phyloP scores from a whole-genome alignment of 2,888 invertebrate species.

The Danaus chrysippus region DNA sequence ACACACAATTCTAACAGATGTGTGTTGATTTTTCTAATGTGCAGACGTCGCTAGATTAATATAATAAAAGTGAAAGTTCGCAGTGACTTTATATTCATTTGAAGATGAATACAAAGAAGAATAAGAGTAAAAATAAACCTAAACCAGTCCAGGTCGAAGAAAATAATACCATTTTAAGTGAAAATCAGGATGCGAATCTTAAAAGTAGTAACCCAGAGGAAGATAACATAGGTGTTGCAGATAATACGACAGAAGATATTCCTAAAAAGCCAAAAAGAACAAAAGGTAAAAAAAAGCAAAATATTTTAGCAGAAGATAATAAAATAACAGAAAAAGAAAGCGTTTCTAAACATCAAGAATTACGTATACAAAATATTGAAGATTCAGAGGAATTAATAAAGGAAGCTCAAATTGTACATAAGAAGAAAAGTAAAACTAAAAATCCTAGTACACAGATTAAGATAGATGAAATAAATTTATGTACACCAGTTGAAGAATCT shows the following conservation, averaged over 20 bases:
- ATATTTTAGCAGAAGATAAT: slow-evolving; percentile 21
- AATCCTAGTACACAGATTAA: slow-evolving; percentile 37
- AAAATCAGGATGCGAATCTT: slow-evolving; percentile 25
- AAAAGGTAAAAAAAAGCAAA: slow-evolving; percentile 66
- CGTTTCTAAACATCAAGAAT: slow-evolving; percentile 23
- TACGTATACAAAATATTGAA: slow-evolving; percentile 9
- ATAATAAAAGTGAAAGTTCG: slow-evolving; percentile 27
- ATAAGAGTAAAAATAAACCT: slow-evolving; percentile 59
- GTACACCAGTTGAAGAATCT: slow-evolving; percentile 18
- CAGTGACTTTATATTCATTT: slow-evolving; percentile 22
- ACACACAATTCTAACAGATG: slow-evolving; percentile 63
- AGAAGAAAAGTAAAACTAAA: slow-evolving; percentile 65
- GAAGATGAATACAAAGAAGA: slow-evolving; percentile 63
- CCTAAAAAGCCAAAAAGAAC: slow-evolving; percentile 73
- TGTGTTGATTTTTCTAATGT: slow-evolving; percentile 60
- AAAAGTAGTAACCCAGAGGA: slow-evolving; percentile 13
- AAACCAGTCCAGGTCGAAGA: slow-evolving; percentile 43
- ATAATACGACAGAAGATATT: slow-evolving; percentile 30
- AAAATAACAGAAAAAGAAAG: slow-evolving; percentile 21
- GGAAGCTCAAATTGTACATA: slow-evolving; percentile 50
- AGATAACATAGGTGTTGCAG: slow-evolving; percentile 10
- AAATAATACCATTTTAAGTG: slow-evolving; percentile 26
- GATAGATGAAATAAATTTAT: slow-evolving; percentile 21
- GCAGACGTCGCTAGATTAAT: slow-evolving; percentile 43
- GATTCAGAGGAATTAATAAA: slow-evolving; percentile 14